Base-by-base conservation (phyloP, 2,797 vertebrate genomes). In the Onychomys leucogaster region DNA sequence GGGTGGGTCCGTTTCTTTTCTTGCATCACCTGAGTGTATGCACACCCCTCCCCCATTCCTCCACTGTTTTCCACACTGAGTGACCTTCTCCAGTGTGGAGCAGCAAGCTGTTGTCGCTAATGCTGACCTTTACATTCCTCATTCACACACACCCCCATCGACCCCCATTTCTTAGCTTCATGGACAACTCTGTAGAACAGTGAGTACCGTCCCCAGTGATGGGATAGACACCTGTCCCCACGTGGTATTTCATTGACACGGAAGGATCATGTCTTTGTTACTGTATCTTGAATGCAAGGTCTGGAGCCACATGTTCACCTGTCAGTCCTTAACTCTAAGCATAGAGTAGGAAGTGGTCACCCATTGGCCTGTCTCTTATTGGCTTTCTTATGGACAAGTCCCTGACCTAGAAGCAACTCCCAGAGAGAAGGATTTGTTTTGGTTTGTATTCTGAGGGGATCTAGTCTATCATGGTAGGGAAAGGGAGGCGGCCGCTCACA, bases 71-170 rank as follows among this genome's bases (percentile, higher is more conserved):
- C 52, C 23, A 34, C 13, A 59, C n/a, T 29, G 4, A 27, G 6
- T 17, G 1, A 75, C 61, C n/a, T 71, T 76, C 32, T 52, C 11
- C 32, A 13, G 0, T 32, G 25, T 41, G 11, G 13, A 19, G 69
- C 2, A 37, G 8, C 21, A 34, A 7, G 19, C 89, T 4, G 34
- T n/a, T 43, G 52, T 34, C 27, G 41, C 19, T 5, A 34, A 89
- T 34, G 17, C 32, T 13, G 6, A 3, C 34, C 71, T 49, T 52
- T 86, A 14, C 12, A 11, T 34, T 43, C 52, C 19, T 41, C 8
- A 13, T 43, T 29, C 3, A 0, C 0, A 32, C 37, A 37, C 25
- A 17, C 27, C 46, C 14, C 5, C n/a, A n/a, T n/a, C n/a, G n/a
- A n/a, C 1, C 27, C 19, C 52, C 37, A 17, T 14, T 29, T 55